phyloP scores from a whole-genome alignment of 2,888 invertebrate species.

The Drosophila merina region DNA sequence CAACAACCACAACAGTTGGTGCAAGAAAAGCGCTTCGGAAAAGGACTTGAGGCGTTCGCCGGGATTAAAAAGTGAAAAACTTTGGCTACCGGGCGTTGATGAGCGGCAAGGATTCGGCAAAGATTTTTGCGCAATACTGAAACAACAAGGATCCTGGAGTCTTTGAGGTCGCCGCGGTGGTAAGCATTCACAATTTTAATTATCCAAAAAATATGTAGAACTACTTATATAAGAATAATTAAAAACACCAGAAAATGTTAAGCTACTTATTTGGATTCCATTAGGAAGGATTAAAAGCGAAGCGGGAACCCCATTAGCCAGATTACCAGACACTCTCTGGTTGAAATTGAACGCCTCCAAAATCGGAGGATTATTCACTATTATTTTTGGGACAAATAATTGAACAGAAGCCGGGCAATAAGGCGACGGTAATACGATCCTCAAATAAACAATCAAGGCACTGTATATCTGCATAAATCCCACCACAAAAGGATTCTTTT shows the following conservation, averaged over 20 bases:
- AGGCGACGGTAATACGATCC: slow-evolving; percentile 31
- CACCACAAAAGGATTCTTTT: slow-evolving; percentile 34
- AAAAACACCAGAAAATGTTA: slow-evolving; percentile 46
- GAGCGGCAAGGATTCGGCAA: slow-evolving; percentile 49
- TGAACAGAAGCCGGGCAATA: slow-evolving; percentile 22
- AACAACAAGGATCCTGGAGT: slow-evolving; percentile 3
- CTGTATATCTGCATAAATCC: slow-evolving; percentile 25
- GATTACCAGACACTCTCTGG: neutral
- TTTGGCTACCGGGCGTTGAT: slow-evolving; percentile 73
- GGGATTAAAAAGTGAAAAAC: slow-evolving; percentile 75
- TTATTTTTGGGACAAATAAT: slow-evolving; percentile 27
- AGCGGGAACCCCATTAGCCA: neutral
- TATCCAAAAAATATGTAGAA: slow-evolving; percentile 30
- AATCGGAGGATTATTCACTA: slow-evolving; percentile 23
- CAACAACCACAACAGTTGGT: slow-evolving; percentile 22
- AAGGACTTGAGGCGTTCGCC: slow-evolving; percentile 40
- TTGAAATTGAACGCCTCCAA: neutral
- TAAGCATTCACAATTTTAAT: slow-evolving; percentile 48
- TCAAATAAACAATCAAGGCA: slow-evolving; percentile 24
- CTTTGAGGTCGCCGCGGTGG: slow-evolving; percentile 47
- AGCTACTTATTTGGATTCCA: slow-evolving; percentile 12
- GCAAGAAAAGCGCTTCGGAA: slow-evolving; percentile 23
- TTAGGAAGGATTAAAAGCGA: neutral
- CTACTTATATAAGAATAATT: slow-evolving; percentile 58
- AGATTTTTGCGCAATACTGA: slow-evolving; percentile 22